These are phyloP conservation scores for Chiloscyllium punctatum DNA, from an alignment of 2,797 vertebrate genomes.

Conservation along the genomic window DNA sequence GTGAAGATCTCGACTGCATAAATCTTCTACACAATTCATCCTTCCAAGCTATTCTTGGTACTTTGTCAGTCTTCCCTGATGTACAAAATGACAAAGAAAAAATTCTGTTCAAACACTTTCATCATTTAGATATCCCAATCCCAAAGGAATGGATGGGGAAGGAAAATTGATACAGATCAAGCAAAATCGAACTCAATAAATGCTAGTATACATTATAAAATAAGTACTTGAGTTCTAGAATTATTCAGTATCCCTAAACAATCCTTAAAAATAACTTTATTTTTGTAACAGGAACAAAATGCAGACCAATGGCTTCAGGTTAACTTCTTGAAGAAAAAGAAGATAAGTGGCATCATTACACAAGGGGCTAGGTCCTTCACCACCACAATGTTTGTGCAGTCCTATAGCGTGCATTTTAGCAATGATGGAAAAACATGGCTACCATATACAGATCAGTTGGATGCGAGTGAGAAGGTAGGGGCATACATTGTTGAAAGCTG, in stretches of 20 bases:
- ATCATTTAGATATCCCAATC: background rate
- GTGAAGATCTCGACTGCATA: background rate
- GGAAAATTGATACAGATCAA: background rate
- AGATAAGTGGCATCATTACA: slow-evolving; percentile 82
- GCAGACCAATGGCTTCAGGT: slow-evolving; percentile 85
- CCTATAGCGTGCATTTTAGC: slow-evolving; percentile 71
- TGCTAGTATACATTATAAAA: background rate
- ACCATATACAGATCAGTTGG: slow-evolving; percentile 63
- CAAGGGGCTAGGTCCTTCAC: slow-evolving; percentile 76
- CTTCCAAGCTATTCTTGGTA: background rate
- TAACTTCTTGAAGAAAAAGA: slow-evolving; percentile 72
- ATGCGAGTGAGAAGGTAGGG: slow-evolving; percentile 65
- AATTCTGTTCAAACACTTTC: background rate
- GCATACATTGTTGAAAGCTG: background rate
- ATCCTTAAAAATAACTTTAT: background rate
- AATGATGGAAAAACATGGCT: slow-evolving; percentile 68
- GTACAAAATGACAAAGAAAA: background rate
- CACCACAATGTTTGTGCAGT: slow-evolving; percentile 71
- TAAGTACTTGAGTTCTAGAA: background rate
- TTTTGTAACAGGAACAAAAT: slow-evolving; percentile 61
- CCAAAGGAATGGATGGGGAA: background rate
- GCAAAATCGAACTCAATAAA: background rate
- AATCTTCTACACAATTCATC: background rate
- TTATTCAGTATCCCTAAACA: background rate
- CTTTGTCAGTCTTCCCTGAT: background rate